Base-by-base conservation (phyloP, 2,113 vertebrate genomes). In the pig (Sus scrofa) region DNA sequence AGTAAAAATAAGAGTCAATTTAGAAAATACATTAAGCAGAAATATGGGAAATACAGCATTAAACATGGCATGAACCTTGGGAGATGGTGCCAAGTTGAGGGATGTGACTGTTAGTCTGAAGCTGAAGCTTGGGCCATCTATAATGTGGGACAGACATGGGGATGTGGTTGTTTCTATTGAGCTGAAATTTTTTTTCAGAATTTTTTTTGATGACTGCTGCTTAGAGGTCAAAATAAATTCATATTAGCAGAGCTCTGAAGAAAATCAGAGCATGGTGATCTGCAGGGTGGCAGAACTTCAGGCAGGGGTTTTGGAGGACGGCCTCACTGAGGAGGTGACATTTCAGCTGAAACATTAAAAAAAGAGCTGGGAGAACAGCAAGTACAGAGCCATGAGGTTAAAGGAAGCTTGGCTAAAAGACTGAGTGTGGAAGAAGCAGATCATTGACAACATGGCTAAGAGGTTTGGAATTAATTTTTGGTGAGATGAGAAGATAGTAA, bases 61-160 rank as follows among this genome's bases (percentile, higher is more conserved):
- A 79, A 39, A 39, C 26, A 19, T 1, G 27, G 44, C 73, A 68
- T 62, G n/a, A 34, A n/a, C 12, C 37, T 37, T 20, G 44, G 73
- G 34, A 82, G 44, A 71, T 12, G 14, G 62, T 78, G 58, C 22
- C 15, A 30, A 32, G 62, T 10, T n/a, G 15, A 22, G 34, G 32
- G 10, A 37, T 24, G 26, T 9, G 34, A 24, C 7, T 19, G 2
- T 1, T 6, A 44, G 44, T 44, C 44, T 44, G 44, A 18, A 11
- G 4, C 7, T 52, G 56, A 92, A 15, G 52, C n/a, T 7, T 14
- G 74, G 30, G 9, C 24, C n/a, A 81, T 68, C 39, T 7, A 74
- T 37, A 26, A 30, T 1, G 16, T 24, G 27, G 1, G 20, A 12
- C n/a, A 56, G 26, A 20, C 7, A 54, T 0, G 1, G 3, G 32